These are phyloP conservation scores for Isotomurus palustris DNA, from an alignment of 2,888 invertebrate species.

Conservation along the genomic window DNA sequence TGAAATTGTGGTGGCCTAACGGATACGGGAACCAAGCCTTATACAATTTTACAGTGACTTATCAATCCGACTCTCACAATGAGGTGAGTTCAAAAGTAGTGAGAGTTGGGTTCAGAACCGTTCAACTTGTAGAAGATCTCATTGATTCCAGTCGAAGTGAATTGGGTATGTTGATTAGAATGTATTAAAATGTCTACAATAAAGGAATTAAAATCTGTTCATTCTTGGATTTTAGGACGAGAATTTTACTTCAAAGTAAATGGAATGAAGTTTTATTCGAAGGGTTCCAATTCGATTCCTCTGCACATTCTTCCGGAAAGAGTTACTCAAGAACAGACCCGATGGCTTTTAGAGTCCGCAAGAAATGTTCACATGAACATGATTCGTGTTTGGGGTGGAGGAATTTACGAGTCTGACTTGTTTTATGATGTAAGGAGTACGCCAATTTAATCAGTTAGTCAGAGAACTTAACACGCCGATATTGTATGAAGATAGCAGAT, in stretches of 20 bases:
- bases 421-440: constrained; percentile 69
- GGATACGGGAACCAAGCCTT: constrained; percentile 76
- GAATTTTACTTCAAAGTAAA: constrained; percentile 57
- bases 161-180: not conserved
- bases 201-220: not conserved
- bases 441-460: no score
- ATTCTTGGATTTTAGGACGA: constrained; percentile 36
- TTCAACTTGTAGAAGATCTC: constrained; percentile 73
- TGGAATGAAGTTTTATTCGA: constrained; percentile 53
- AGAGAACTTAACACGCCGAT: not conserved
- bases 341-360: constrained; percentile 50
- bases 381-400: constrained; percentile 70
- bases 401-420: constrained; percentile 82
- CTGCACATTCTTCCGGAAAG: constrained; percentile 52
- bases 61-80: constrained; percentile 42
- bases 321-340: constrained; percentile 48
- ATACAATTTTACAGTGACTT: constrained; percentile 62
- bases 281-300: constrained; percentile 57
- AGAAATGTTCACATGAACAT: constrained; percentile 54
- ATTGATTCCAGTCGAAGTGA: constrained; percentile 48
- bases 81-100: constrained; percentile 52
- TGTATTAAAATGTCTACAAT: not conserved
- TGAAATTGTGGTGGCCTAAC: constrained; percentile 90
- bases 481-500: constrained; percentile 51
- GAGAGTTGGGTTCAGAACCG: constrained; percentile 76